Conservation (phyloP, 2,113 vertebrate genomes). For the Melanotaenia duboulayi region DNA sequence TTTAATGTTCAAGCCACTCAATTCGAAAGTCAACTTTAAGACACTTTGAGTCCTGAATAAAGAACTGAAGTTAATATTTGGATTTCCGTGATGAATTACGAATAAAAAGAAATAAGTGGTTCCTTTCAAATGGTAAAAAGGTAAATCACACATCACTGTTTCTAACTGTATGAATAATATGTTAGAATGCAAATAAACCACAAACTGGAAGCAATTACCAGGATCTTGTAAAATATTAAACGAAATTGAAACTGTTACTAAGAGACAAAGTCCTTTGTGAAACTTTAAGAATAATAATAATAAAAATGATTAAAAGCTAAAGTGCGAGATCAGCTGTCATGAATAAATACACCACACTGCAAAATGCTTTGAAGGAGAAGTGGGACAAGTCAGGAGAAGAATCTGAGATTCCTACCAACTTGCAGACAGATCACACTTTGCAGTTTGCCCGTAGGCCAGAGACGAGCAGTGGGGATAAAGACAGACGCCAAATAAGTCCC, state of each 20-base stretch:
- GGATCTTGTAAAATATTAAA: no score
- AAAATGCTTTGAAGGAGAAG: conserved; percentile 50
- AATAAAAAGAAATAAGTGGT: background rate
- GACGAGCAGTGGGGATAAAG: conserved; percentile 64
- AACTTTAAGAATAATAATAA: background rate
- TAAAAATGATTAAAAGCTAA: background rate
- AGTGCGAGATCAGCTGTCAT: conserved; percentile 10
- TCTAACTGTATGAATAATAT: background rate
- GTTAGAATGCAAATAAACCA: background rate
- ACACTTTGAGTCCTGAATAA: background rate
- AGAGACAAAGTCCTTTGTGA: background rate
- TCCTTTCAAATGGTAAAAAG: conserved; percentile 11
- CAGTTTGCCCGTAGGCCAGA: conserved; percentile 69
- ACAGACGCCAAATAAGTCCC: conserved; percentile 66
- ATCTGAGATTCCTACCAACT: conserved; percentile 46
- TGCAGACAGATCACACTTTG: conserved; percentile 63
- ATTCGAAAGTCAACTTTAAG: conserved; percentile 3
- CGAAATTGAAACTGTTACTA: no score
- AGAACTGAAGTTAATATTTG: conserved; percentile 1
- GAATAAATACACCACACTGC: conserved; percentile 16
- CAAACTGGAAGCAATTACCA: background rate
- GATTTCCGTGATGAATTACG: conserved; percentile 1
- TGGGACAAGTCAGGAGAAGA: conserved; percentile 29
- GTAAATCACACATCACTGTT: background rate
- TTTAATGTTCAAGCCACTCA: conserved; percentile 2